Percentiles rank a stretch among this genome's conserved stretches.
Conservation (phyloP, 2,888 invertebrate genomes). For the Choreutis nemorana region DNA sequence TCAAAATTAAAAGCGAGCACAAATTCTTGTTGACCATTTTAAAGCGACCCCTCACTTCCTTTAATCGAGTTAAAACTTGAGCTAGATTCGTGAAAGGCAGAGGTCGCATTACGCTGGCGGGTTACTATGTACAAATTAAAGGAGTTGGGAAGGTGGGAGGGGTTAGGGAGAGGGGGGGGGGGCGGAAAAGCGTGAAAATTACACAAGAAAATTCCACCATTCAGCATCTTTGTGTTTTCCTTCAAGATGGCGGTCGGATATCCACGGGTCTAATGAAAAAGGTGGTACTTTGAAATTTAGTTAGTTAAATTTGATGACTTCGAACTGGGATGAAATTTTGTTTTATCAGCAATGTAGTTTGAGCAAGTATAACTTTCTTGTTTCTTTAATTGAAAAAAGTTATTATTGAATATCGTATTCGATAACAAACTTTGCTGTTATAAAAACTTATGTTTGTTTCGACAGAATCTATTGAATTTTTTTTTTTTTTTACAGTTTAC, state of each 20-base stretch:
- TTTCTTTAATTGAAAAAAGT: too few relatives aligned
- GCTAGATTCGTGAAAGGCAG: constrained; percentile 5
- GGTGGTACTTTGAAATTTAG: background rate
- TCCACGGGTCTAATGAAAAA: constrained; percentile 6
- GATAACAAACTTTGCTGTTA: too few relatives aligned
- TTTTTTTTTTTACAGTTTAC: too few relatives aligned
- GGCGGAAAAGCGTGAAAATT: constrained; percentile 60
- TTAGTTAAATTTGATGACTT: too few relatives aligned
- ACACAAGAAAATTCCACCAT: constrained; percentile 64
- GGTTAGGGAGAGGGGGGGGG: constrained; percentile 17
- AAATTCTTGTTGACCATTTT: constrained; percentile 14
- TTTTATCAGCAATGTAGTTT: too few relatives aligned
- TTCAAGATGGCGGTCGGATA: constrained; percentile 51
- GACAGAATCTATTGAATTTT: too few relatives aligned
- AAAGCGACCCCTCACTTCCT: constrained; percentile 14
- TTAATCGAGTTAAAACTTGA: constrained; percentile 8
- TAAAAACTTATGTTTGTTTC: too few relatives aligned
- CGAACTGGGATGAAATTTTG: too few relatives aligned
- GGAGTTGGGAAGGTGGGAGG: constrained; percentile 8
- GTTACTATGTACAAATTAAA: constrained; percentile 20
- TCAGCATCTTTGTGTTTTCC: constrained; percentile 65
- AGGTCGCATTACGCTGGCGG: constrained; percentile 20
- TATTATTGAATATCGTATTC: too few relatives aligned
- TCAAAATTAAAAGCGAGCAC: constrained; percentile 23
- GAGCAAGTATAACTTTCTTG: too few relatives aligned